Base-by-base conservation (phyloP, 2,888 invertebrate species). In the Linnaemya tessellans region DNA sequence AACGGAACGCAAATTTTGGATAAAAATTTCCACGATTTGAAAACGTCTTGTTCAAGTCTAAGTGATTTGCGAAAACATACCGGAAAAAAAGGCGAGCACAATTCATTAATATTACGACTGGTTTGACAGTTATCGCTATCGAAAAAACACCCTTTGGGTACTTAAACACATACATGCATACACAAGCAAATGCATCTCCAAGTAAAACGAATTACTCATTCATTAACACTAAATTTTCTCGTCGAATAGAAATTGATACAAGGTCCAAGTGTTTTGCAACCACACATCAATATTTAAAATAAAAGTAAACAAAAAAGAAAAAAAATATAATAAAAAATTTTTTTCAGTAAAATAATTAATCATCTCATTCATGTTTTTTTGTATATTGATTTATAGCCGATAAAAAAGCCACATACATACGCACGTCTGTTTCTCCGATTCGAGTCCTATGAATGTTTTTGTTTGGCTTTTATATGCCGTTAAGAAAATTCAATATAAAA, bases 171-270 rank as follows among this genome's bases (percentile, higher is more conserved):
- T 58, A 22, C 30, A 58, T 22, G 30, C 30, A 30, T 30, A 5
- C 5, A 5, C 5, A 30, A 11, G 20, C 25, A 56, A 25, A 56
- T 56, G 25, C 1, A n/a, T 58, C 9, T 35, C 4, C 7, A n/a
- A 41, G 20, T 46, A 58, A 68, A 78, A 60, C 46, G 1, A 43
- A 67, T 84, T 77, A 84, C 60, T 80, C 84, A 84, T 70, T 70
- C 46, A 78, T 78, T 78, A 84, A 68, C 73, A 81, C 20, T 2
- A 43, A 62, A 54, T 43, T 13, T 18, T 20, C 4, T 64, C n/a
- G 30, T 15, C 30, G 46, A 65, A 73, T 65, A 65, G 20, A 65
- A 73, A 73, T 25, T 35, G 56, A 18, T 65, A 80, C 80, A 80
- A 80, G 73, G 80, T 46, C 73, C 46, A 13, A 65, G 49, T 35